phyloP scores from a whole-genome alignment of 2,797 vertebrate species.

The Chaenodraco wilsoni region DNA sequence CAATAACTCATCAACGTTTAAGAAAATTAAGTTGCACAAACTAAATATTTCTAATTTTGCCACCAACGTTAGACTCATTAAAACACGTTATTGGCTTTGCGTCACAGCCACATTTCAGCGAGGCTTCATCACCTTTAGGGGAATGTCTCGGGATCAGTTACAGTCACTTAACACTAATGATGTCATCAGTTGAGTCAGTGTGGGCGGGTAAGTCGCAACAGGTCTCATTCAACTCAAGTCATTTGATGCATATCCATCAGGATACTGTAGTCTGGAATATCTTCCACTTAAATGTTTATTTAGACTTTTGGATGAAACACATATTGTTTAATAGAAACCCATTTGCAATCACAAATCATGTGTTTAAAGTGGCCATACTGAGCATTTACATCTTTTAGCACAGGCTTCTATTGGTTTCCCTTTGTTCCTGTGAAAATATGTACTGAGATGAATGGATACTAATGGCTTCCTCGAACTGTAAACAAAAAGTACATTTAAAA shows the following conservation, averaged over 20 bases:
- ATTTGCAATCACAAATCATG: background rate
- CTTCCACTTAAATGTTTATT: background rate
- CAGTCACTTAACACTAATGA: background rate
- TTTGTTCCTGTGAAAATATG: background rate
- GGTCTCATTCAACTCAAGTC: background rate
- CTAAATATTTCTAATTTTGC: background rate
- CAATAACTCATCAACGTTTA: rapidly evolving
- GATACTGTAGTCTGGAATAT: background rate
- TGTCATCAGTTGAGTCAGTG: conserved; percentile 17
- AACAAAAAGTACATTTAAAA: background rate
- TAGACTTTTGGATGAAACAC: background rate
- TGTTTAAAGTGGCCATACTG: no score
- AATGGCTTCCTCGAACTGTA: background rate
- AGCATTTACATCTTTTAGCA: background rate
- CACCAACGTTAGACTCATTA: background rate
- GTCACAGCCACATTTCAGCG: background rate
- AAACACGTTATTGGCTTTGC: background rate
- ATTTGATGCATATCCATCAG: background rate
- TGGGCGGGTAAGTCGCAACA: background rate
- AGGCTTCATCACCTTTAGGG: background rate
- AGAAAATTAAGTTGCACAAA: background rate
- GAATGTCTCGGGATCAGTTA: background rate
- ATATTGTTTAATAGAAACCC: background rate
- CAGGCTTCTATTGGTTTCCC: background rate
- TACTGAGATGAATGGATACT: background rate